Evolutionary conservation across 2,113 vertebrate genomes (phyloP), one percentile per base, ranked within the genome.

Genomic region (Bungarus multicinctus): DNA sequence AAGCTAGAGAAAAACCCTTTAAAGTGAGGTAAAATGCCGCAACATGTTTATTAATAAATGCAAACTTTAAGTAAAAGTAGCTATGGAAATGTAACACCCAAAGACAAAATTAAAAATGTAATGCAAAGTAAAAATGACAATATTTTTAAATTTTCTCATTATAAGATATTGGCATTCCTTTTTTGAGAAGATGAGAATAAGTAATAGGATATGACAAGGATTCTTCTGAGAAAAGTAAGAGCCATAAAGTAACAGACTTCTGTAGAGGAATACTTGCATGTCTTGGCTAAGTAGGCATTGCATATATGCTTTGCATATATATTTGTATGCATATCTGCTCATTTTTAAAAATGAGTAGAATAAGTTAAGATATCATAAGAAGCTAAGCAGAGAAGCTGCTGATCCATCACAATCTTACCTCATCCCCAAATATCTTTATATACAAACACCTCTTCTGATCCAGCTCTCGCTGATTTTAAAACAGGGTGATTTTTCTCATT

Each of bases 51-150:
- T 95, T 94, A 95, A 94, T 93, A 93, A 90, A 39, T 94, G 92
- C 23, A 93, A 52, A 94, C 55, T 94, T 94, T 94, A 94, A 93
- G 91, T 91, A 95, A 90, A 90, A 88, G 91, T 94, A 93, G 94
- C 91, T 9, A 95, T 89, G 3, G 60, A 53, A 90, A 53, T 39
- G 89, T 94, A 95, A 93, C 22, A 94, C 90, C 90, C 58, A 81
- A 94, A 92, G 94, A 53, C 64, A 58, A 88, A 88, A n/a, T n/a
- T n/a, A n/a, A n/a, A n/a, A n/a, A n/a, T n/a, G n/a, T n/a, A n/a
- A 90, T 89, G 53, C 93, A 94, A 95, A 93, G 87, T 93, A 93
- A 85, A 34, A 7, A 43, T 53, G 34, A 93, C 50, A 93, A 57
- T 89, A 60, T 85, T 91, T 64, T 94, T 92, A 88, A 91, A 20